Percentiles rank a stretch among this genome's conserved stretches.
phyloP scores from a whole-genome alignment of 2,113 vertebrate species.

The Cettia cetti region DNA sequence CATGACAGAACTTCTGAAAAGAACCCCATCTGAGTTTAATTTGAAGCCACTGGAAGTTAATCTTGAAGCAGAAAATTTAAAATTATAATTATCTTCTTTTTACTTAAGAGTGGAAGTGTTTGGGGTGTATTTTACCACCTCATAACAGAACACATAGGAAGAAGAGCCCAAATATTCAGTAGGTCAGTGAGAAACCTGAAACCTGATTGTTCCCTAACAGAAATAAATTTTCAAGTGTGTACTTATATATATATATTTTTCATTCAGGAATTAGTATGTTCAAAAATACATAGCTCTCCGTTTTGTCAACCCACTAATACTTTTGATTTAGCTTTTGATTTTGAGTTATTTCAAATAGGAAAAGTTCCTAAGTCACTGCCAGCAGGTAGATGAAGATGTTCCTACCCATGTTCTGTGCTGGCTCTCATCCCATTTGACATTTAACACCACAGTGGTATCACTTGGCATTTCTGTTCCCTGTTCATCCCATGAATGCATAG shows the following conservation, averaged over 20 bases:
- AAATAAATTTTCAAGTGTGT: neutral
- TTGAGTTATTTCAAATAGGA: neutral
- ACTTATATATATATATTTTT: neutral
- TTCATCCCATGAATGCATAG: neutral
- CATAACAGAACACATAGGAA: neutral
- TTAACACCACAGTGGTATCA: neutral
- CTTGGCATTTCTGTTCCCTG: neutral
- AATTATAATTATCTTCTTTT: neutral
- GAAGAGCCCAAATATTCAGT: neutral
- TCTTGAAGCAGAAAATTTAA: neutral
- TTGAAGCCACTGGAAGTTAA: neutral
- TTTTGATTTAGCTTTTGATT: neutral
- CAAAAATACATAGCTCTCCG: neutral
- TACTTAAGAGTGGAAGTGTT: neutral
- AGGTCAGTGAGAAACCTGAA: neutral
- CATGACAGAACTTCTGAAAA: neutral
- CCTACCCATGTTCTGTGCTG: fast-evolving
- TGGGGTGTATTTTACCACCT: neutral
- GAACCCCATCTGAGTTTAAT: neutral
- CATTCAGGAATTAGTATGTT: neutral
- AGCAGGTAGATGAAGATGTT: neutral
- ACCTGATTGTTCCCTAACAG: neutral
- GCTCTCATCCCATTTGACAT: neutral
- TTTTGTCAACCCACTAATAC: neutral
- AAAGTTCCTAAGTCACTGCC: neutral